A percentile compares a stretch with the other conserved stretches of the same genome.
phyloP scores from a whole-genome alignment of 2,797 vertebrate species.

The Urosaurus nigricauda region DNA sequence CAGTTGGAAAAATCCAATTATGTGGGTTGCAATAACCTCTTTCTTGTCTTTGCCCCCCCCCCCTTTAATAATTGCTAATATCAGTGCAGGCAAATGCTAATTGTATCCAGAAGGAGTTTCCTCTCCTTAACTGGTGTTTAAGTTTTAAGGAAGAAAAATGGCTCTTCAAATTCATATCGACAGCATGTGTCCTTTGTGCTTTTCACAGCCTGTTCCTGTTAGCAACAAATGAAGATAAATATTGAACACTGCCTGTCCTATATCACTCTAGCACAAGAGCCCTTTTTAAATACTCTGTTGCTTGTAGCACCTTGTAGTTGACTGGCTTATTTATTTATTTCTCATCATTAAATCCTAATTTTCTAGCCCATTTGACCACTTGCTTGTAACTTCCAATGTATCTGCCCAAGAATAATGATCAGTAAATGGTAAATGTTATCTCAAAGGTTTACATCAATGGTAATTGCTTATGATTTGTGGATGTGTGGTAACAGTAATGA shows the following conservation, averaged over 20 bases:
- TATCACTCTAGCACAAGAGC: conserved; percentile 27
- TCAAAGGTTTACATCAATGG: conserved; percentile 40
- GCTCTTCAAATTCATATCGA: conserved; percentile 78
- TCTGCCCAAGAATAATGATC: conserved; percentile 50
- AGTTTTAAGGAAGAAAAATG: conserved; percentile 75
- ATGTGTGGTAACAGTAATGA: conserved; percentile 47
- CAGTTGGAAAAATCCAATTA: conserved; percentile 46
- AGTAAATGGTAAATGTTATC: conserved; percentile 51
- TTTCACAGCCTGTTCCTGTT: conserved; percentile 71
- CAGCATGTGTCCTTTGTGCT: conserved; percentile 74
- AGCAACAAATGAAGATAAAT: conserved; percentile 78
- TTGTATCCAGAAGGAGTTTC: conserved; percentile 74
- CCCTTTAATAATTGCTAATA: conserved; percentile 63
- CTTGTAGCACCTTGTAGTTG: conserved; percentile 28
- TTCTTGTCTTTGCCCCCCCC: conserved; percentile 41
- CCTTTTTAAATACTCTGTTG: conserved; percentile 8
- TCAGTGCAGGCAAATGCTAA: conserved; percentile 64
- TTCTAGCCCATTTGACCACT: conserved; percentile 56
- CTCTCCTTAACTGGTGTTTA: conserved; percentile 71
- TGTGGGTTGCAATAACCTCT: conserved; percentile 51
- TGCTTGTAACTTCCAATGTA: conserved; percentile 51
- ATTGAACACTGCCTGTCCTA: conserved; percentile 50
- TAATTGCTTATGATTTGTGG: conserved; percentile 62
- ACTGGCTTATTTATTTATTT: conserved; percentile 50
- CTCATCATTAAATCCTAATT: conserved; percentile 56